Base-by-base conservation (phyloP, 92 coral and sea anemone genomes). In the Meandrina meandrites region DNA sequence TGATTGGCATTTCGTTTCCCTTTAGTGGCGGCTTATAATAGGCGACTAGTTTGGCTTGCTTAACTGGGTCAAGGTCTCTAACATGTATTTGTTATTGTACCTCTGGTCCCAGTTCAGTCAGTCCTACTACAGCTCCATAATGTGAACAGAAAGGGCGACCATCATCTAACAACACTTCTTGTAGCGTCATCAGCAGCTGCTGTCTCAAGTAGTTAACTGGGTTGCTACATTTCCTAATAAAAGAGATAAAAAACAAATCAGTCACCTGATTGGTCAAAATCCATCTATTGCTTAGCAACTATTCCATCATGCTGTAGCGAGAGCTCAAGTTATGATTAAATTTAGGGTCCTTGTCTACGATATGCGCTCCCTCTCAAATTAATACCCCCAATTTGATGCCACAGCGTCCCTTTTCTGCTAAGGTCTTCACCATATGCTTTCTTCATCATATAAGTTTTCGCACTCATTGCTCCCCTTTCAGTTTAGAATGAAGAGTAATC, bases 51-150 rank as follows among this genome's bases (percentile, higher is more conserved):
- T 45, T 45, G 48, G 48, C 48, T 45, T 3, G 48, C 48, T 45
- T 3, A 45, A 8, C 48, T 45, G 48, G n/a, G n/a, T n/a, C n/a
- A n/a, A n/a, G n/a, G n/a, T n/a, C n/a, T n/a, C n/a, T n/a, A n/a
- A n/a, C n/a, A n/a, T n/a, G 68, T 22, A 22, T 60, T 27, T 60
- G 68, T 6, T 3, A 12, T 60, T 60, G 13, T 66, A 96, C 99
- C 94, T 97, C 98, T 7, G 93, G 87, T 80, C 97, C 99, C 48
- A 97, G 94, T 82, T 95, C 95, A 24, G 97, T 88, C 10, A 97
- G 84, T 1, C 99, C 99, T 32, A 95, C 93, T 19, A 97, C 93
- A 37, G 99, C 99, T 22, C 99, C 99, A 84, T 97, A 97, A 71
- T 97, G 99, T 9, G 97, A 97, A 66, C 96, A 93, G 85, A 88